phyloP scores from a whole-genome alignment of 2,113 vertebrate genomes.

The Solea senegalensis region DNA sequence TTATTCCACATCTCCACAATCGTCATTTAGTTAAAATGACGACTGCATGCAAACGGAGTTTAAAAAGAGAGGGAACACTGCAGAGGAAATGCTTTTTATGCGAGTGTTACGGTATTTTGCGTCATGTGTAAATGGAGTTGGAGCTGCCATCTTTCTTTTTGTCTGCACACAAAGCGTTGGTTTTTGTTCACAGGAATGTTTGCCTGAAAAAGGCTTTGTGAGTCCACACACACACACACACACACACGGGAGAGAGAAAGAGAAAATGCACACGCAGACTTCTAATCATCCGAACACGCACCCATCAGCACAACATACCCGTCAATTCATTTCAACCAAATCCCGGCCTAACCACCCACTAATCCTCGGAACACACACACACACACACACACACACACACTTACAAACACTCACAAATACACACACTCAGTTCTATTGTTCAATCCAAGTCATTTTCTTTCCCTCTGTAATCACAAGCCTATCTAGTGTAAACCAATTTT shows the following conservation, averaged over 20 bases:
- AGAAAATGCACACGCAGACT: slow-evolving; percentile 18
- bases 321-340: slow-evolving; percentile 67
- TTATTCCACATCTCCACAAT: neutral
- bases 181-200: neutral
- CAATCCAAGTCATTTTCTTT: slow-evolving; percentile 76
- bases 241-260: too few species aligned
- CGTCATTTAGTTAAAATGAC: neutral
- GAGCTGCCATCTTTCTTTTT: neutral
- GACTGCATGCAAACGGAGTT: neutral
- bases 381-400: slow-evolving; percentile 15
- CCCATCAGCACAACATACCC: slow-evolving; percentile 44
- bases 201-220: neutral
- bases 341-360: slow-evolving; percentile 67
- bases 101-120: neutral
- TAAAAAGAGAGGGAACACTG: neutral
- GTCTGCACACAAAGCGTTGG: neutral
- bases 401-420: slow-evolving; percentile 32
- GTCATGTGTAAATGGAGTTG: neutral
- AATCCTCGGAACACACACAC: slow-evolving; percentile 57
- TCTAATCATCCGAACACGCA: slow-evolving; percentile 52
- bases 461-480: slow-evolving; percentile 78
- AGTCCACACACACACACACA: neutral
- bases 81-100: neutral
- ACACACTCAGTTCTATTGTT: slow-evolving; percentile 68
- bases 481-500: slow-evolving; percentile 83